Evolutionary conservation across 2,113 vertebrate species (phyloP).

Genomic region (Tyto alba): DNA sequence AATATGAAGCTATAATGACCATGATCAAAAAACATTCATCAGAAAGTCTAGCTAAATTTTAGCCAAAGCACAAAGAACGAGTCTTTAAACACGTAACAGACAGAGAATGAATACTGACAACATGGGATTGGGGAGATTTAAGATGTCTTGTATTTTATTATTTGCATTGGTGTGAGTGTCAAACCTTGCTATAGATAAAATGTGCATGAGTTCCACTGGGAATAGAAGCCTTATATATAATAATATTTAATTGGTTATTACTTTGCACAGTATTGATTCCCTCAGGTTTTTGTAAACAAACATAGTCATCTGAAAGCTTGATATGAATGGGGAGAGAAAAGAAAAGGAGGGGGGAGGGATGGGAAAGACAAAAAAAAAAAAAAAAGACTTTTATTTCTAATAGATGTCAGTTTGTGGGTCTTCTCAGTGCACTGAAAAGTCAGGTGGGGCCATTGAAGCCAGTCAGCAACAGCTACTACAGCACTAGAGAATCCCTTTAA

Average conservation of each 20-base stretch:
- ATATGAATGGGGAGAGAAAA: not conserved
- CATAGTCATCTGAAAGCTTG: not conserved
- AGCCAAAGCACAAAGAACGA: not conserved
- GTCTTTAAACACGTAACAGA: not conserved
- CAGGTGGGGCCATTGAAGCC: not conserved
- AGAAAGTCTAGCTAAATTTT: not conserved
- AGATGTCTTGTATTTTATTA: not conserved
- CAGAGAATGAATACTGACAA: fast-evolving
- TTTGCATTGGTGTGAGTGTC: not conserved
- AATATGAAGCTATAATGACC: not conserved
- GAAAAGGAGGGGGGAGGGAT: not conserved
- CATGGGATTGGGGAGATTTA: not conserved
- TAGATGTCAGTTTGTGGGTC: not conserved
- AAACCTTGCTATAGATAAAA: not conserved
- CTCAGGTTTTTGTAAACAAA: not conserved
- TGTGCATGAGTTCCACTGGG: no score
- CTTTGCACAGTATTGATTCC: not conserved
- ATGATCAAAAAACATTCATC: not conserved
- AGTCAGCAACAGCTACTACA: not conserved
- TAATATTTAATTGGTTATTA: no score
- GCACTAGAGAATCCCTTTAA: not conserved
- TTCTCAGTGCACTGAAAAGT: not conserved
- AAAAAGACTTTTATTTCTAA: not conserved
- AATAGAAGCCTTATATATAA: no score
- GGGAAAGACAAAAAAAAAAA: fast-evolving